Percentiles rank a stretch among this genome's conserved stretches.
These are phyloP conservation scores for Drosophila prostipennis DNA, from an alignment of 2,888 invertebrate species.

Conservation along the genomic window DNA sequence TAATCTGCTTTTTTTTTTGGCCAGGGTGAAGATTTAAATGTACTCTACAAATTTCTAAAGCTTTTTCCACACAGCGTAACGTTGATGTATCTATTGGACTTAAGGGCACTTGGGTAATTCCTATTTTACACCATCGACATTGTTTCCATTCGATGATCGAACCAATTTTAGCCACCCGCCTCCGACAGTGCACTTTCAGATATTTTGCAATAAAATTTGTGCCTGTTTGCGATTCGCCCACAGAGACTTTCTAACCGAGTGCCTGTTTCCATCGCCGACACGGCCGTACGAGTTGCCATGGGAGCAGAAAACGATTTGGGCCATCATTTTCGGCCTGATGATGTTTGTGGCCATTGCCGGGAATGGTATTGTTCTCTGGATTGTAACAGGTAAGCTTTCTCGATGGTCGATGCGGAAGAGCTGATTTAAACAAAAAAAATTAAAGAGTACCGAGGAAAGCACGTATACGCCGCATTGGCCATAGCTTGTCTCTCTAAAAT, in stretches of 20 bases:
- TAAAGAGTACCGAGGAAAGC: slow-evolving; percentile 1
- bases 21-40: too few relatives aligned
- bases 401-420: slow-evolving; percentile 1
- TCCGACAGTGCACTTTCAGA: neutral
- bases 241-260: slow-evolving; percentile 87
- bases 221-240: neutral
- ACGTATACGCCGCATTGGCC: slow-evolving; percentile 40
- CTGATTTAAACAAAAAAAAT: slow-evolving; percentile 7
- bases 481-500: slow-evolving; percentile 36
- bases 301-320: slow-evolving; percentile 90
- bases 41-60: too few relatives aligned
- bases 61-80: too few relatives aligned
- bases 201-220: slow-evolving; percentile 11
- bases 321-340: slow-evolving; percentile 90
- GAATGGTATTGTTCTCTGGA: slow-evolving; percentile 97
- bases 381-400: slow-evolving; percentile 89
- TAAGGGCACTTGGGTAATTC: neutral
- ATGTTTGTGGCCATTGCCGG: slow-evolving; percentile 92
- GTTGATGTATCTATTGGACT: neutral
- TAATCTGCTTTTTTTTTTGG: too few relatives aligned
- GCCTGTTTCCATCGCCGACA: slow-evolving; percentile 86
- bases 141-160: neutral
- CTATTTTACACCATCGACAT: neutral
- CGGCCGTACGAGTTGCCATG: slow-evolving; percentile 87
- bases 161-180: neutral